Evolutionary conservation across 2,888 invertebrate genomes (phyloP).

Genomic region (Harmothoe impar): DNA sequence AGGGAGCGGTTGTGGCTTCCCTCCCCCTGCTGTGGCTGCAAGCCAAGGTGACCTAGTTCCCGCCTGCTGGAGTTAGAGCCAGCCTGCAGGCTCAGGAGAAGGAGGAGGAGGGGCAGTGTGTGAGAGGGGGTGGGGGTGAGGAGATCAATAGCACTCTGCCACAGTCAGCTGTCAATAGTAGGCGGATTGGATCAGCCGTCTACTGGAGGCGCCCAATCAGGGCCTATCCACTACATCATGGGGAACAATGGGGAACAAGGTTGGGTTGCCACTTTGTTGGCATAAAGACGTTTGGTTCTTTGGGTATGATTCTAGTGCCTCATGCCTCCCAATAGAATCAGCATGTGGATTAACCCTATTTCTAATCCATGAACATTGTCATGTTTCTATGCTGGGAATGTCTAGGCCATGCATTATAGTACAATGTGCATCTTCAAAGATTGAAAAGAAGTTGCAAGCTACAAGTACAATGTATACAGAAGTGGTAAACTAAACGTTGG

Average conservation of each 20-base stretch:
- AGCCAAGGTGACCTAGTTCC: conserved; percentile 26
- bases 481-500: too few relatives aligned
- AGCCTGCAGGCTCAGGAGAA: not conserved
- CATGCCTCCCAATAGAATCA: too few relatives aligned
- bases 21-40: not conserved
- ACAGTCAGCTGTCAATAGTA: conserved; percentile 2
- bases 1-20: not conserved
- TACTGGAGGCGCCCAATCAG: not conserved
- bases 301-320: too few relatives aligned
- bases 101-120: not conserved
- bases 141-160: conserved; percentile 13
- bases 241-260: not conserved
- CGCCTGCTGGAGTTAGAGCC: not conserved
- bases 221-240: not conserved
- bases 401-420: too few relatives aligned
- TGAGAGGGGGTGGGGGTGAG: not conserved
- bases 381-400: too few relatives aligned
- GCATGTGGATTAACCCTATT: too few relatives aligned
- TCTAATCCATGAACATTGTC: too few relatives aligned
- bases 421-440: too few relatives aligned
- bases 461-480: too few relatives aligned
- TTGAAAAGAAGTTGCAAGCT: too few relatives aligned
- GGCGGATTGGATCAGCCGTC: conserved; percentile 4
- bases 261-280: too few relatives aligned
- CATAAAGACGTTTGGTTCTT: too few relatives aligned